These are phyloP conservation scores for Ariopsis seemanni DNA, from an alignment of 2,113 vertebrate genomes.

Conservation along the genomic window DNA sequence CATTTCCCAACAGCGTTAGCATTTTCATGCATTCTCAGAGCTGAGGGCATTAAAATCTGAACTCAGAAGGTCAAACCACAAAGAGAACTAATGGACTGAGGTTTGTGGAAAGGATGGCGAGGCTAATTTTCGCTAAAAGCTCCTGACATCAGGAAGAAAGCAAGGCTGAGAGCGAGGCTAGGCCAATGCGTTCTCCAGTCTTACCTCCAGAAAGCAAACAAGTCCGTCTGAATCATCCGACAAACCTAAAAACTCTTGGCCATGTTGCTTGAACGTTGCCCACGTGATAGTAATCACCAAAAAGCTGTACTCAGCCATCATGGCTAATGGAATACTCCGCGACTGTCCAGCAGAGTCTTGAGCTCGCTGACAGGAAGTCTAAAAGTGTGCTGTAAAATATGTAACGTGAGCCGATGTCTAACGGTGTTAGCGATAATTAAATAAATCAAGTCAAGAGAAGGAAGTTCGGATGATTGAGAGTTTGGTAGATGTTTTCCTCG, in stretches of 20 bases:
- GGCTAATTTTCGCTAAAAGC: neutral
- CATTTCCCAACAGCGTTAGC: slow-evolving; percentile 27
- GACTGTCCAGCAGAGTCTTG: neutral
- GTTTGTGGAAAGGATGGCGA: slow-evolving; percentile 15
- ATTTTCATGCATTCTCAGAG: neutral
- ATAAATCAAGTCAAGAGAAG: neutral
- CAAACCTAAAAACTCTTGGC: neutral
- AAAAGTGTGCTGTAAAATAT: neutral
- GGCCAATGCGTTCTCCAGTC: neutral
- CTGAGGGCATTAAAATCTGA: slow-evolving; percentile 1
- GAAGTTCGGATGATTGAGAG: neutral
- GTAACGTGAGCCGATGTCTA: neutral
- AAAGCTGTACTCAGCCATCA: neutral
- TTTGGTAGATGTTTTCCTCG: neutral
- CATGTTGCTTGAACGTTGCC: neutral
- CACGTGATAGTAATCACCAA: neutral
- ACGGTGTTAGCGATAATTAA: neutral
- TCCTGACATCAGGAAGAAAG: neutral
- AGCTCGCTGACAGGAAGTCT: neutral
- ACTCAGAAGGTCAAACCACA: slow-evolving; percentile 36
- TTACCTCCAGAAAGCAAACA: neutral
- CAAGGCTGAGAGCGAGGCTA: neutral
- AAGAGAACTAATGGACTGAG: slow-evolving; percentile 37
- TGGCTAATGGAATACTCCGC: neutral
- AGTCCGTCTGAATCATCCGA: neutral